phyloP scores from a whole-genome alignment of 2,797 vertebrate genomes.

The Pyrocephalus nanus region DNA sequence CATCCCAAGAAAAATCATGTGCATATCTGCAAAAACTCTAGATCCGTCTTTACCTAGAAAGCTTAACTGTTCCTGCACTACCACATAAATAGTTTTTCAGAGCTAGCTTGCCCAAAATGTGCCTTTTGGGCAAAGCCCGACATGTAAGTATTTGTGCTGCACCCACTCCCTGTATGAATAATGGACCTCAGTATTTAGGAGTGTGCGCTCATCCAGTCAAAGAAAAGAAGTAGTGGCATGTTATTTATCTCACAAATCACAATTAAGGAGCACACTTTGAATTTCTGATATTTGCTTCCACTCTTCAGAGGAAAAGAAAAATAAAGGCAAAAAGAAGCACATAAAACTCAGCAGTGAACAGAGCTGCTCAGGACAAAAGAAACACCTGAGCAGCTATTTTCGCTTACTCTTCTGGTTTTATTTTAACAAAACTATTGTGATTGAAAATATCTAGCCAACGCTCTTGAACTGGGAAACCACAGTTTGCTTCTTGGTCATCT shows the following conservation, averaged over 20 bases:
- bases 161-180: neutral
- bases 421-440: neutral
- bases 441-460: neutral
- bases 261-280: neutral
- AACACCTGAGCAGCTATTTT: neutral
- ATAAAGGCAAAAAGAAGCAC: neutral
- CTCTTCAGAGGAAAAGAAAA: neutral
- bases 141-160: neutral
- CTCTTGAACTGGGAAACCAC: neutral
- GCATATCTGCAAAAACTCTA: neutral
- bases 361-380: neutral
- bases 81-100: neutral
- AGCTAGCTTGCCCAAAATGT: neutral
- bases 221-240: neutral
- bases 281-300: neutral
- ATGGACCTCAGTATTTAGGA: neutral
- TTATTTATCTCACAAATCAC: neutral
- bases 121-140: slow-evolving; percentile 2
- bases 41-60: neutral
- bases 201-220: neutral
- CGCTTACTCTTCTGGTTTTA: neutral
- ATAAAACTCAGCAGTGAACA: neutral
- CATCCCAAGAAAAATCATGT: neutral
- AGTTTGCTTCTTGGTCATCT: neutral
- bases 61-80: neutral